A percentile compares a stretch with the other conserved stretches of the same genome.
Evolutionary conservation across 2,888 invertebrate species (phyloP).

Genomic region (Parochlus steinenii): DNA sequence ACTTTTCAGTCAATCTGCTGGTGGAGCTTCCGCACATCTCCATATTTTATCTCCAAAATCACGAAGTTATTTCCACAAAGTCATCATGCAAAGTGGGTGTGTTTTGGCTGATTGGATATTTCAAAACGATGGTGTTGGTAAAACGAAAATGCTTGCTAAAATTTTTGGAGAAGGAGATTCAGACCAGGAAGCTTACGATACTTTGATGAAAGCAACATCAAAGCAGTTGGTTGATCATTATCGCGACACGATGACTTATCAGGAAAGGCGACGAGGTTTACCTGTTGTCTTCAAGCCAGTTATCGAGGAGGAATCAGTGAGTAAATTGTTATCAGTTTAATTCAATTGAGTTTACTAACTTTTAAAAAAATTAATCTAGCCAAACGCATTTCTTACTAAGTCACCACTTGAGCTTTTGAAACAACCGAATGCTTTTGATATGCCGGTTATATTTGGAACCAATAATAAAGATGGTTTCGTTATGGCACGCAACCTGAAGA

Average conservation of each 20-base stretch:
- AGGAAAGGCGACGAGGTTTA: slow-evolving; percentile 22
- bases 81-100: slow-evolving; percentile 10
- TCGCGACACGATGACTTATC: too few relatives aligned
- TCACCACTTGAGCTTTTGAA: neutral
- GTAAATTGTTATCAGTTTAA: too few relatives aligned
- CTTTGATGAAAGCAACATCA: slow-evolving; percentile 14
- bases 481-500: neutral
- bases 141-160: slow-evolving; percentile 21
- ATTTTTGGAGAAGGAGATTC: slow-evolving; percentile 18
- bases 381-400: neutral
- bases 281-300: slow-evolving; percentile 24
- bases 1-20: slow-evolving; percentile 27
- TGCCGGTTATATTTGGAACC: neutral
- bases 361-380: too few relatives aligned
- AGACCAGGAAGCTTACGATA: slow-evolving; percentile 15
- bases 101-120: slow-evolving; percentile 7
- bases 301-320: slow-evolving; percentile 19
- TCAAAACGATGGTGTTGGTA: slow-evolving; percentile 18
- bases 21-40: slow-evolving; percentile 23
- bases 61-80: slow-evolving; percentile 13
- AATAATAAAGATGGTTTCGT: neutral
- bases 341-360: too few relatives aligned
- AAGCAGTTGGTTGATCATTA: too few relatives aligned
- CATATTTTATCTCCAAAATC: slow-evolving; percentile 23
- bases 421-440: neutral